A percentile compares a stretch with the other conserved stretches of the same genome.
Conservation (phyloP, 2,113 vertebrate genomes). For the Anolis carolinensis region DNA sequence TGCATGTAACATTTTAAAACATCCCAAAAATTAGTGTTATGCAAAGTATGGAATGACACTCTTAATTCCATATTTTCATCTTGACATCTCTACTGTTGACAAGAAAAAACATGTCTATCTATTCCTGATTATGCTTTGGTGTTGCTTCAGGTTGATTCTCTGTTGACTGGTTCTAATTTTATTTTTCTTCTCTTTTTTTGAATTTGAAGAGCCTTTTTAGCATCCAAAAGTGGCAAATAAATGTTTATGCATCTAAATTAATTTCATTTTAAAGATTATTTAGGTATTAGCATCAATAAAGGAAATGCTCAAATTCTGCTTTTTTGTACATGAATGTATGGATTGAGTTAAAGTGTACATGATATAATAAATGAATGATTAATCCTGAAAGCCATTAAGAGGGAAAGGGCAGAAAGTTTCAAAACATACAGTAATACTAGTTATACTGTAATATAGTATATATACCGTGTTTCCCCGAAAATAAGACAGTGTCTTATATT, state of each 20-base stretch:
- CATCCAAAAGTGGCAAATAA: neutral
- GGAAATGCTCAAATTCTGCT: slow-evolving; percentile 30
- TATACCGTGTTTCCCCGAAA: no score
- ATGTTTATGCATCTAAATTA: neutral
- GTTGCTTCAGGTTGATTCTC: neutral
- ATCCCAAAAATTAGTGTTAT: slow-evolving; percentile 26
- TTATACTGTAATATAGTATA: no score
- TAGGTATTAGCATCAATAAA: slow-evolving; percentile 37
- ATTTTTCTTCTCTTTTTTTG: neutral
- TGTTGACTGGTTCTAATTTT: neutral
- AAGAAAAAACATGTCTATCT: neutral
- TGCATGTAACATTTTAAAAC: slow-evolving; percentile 19
- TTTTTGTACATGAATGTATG: neutral
- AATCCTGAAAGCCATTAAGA: neutral
- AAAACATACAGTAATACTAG: no score
- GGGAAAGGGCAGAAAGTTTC: neutral
- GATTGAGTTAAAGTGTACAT: neutral
- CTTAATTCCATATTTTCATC: slow-evolving; percentile 36
- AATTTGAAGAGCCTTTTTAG: neutral
- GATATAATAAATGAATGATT: neutral
- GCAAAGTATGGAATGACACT: slow-evolving; percentile 22
- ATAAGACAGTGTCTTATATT: no score
- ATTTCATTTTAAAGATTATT: neutral
- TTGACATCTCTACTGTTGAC: slow-evolving; percentile 3
- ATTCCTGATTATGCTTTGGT: neutral